These are phyloP conservation scores for Calidris pugnax DNA, from an alignment of 2,113 vertebrate genomes.

Conservation along the genomic window DNA sequence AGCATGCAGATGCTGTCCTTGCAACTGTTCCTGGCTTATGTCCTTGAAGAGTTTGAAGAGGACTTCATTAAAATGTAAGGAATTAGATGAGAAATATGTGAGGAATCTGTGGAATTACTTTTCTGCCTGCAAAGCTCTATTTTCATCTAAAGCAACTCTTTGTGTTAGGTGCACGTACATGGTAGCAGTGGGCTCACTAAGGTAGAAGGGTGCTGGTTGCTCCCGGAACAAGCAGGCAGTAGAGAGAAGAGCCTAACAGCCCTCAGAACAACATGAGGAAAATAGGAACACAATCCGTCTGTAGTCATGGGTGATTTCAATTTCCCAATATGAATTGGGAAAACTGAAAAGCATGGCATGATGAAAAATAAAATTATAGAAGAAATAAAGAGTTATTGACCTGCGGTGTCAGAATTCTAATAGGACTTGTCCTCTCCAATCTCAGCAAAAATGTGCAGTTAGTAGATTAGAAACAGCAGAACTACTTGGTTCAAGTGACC, in stretches of 20 bases:
- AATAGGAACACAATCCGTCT: conserved; percentile 50
- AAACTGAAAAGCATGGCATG: conserved; percentile 65
- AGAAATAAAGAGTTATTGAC: conserved; percentile 78
- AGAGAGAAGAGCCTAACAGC: conserved; percentile 2
- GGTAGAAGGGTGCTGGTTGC: neutral
- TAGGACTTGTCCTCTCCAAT: conserved; percentile 72
- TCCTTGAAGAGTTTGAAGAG: neutral
- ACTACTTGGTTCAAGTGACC: conserved; percentile 72
- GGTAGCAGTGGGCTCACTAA: neutral
- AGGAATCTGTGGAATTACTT: neutral
- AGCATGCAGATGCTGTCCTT: fast-evolving
- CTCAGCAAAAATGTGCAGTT: conserved; percentile 73
- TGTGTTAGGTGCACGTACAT: neutral
- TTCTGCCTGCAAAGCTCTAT: neutral
- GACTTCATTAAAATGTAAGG: neutral
- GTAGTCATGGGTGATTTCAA: conserved; percentile 57
- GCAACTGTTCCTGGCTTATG: neutral
- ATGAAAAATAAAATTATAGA: conserved; percentile 74
- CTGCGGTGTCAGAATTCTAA: conserved; percentile 74
- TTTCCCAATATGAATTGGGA: conserved; percentile 64
- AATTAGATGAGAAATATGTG: neutral
- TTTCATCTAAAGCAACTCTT: neutral
- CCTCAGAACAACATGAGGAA: conserved; percentile 9
- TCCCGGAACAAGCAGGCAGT: neutral
- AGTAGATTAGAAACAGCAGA: conserved; percentile 78